phyloP scores from a whole-genome alignment of 1,140 invertebrate genomes.

The Aphidius gifuensis region DNA sequence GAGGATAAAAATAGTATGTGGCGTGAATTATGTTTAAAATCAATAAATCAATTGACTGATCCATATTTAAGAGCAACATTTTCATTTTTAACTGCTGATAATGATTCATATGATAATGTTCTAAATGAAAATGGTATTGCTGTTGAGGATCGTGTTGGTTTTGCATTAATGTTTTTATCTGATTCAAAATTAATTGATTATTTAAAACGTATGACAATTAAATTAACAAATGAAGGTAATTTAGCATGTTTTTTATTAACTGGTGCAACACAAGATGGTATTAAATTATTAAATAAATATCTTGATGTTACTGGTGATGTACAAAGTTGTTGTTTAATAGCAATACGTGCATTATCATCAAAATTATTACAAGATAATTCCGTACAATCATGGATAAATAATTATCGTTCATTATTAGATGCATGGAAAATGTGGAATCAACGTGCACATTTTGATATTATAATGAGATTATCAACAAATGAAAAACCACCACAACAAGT shows the following conservation, averaged over 20 bases:
- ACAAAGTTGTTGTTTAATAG: conserved; percentile 83
- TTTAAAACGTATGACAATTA: conserved; percentile 67
- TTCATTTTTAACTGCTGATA: conserved; percentile 82
- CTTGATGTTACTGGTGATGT: conserved; percentile 89
- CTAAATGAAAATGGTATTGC: conserved; percentile 78
- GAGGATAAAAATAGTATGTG: conserved; percentile 80
- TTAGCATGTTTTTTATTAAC: conserved; percentile 84
- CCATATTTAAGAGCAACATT: conserved; percentile 91
- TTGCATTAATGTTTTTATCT: conserved; percentile 85
- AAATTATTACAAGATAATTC: conserved; percentile 64
- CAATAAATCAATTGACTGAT: conserved; percentile 72
- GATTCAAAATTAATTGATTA: conserved; percentile 79
- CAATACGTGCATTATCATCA: conserved; percentile 67
- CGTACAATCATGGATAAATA: conserved; percentile 71
- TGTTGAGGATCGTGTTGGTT: conserved; percentile 88
- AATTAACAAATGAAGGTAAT: conserved; percentile 74
- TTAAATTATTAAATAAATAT: conserved; percentile 81
- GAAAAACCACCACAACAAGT: conserved; percentile 73
- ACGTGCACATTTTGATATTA: conserved; percentile 72
- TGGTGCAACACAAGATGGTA: conserved; percentile 68
- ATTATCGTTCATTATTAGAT: conserved; percentile 73
- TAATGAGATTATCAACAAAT: conserved; percentile 61
- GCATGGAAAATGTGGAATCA: conserved; percentile 80
- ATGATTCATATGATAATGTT: conserved; percentile 75
- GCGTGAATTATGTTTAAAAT: conserved; percentile 72